Percentiles rank a stretch among this genome's conserved stretches.
Evolutionary conservation across 2,113 vertebrate genomes (phyloP).

Genomic region (Procapra przewalskii): DNA sequence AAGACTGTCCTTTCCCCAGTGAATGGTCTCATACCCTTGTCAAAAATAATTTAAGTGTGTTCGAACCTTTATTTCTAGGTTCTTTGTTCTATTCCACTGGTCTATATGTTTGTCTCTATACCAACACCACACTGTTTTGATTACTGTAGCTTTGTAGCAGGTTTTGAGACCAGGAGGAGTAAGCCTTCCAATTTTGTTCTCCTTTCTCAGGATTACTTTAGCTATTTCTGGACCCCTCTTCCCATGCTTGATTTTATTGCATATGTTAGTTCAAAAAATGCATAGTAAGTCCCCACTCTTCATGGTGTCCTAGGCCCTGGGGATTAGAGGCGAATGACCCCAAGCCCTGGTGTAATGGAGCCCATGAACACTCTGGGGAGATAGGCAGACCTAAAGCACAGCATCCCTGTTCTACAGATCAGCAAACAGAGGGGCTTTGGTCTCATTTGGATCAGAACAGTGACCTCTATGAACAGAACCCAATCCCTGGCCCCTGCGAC

Average conservation of each 20-base stretch:
- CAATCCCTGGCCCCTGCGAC: not conserved
- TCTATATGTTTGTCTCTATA: not conserved
- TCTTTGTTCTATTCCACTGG: rapidly evolving
- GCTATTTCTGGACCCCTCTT: not conserved
- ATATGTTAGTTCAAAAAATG: not conserved
- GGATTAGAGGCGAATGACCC: not conserved
- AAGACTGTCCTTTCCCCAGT: not conserved
- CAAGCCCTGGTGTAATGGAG: not conserved
- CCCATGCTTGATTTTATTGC: not conserved
- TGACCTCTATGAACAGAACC: not conserved
- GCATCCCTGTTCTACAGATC: not conserved
- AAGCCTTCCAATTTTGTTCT: not conserved
- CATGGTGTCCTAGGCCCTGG: not conserved
- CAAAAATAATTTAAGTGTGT: not conserved
- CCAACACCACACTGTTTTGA: not conserved
- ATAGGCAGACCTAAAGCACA: not conserved
- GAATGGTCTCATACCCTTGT: not conserved
- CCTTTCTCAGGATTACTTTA: not conserved
- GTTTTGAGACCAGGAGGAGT: not conserved
- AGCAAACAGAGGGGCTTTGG: not conserved
- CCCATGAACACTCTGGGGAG: too few species aligned
- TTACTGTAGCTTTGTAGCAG: not conserved
- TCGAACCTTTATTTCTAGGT: not conserved
- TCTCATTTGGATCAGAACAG: not conserved
- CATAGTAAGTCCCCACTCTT: not conserved